Evolutionary conservation across 2,888 invertebrate genomes (phyloP).

Genomic region (Phaonia tiefii): DNA sequence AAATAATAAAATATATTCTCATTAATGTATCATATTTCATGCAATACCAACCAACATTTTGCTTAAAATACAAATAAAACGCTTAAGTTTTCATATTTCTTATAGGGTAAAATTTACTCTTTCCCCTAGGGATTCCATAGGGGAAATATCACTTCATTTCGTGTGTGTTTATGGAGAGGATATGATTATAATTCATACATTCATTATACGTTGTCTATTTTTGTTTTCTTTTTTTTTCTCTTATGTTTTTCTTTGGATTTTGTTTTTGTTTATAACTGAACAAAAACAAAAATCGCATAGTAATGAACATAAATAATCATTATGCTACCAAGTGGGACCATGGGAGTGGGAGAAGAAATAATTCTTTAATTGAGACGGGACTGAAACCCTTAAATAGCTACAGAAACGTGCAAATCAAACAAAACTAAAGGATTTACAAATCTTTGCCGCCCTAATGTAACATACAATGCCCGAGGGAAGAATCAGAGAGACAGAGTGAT

Average conservation of each 20-base stretch:
- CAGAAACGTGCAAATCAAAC: slow-evolving; percentile 55
- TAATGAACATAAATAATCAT: slow-evolving; percentile 66
- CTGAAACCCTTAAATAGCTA: slow-evolving; percentile 17
- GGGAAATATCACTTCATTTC: background rate
- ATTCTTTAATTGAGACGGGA: background rate
- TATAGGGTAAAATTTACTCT: background rate
- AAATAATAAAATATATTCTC: slow-evolving; percentile 43
- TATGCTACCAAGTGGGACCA: slow-evolving; percentile 42
- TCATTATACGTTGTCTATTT: slow-evolving; percentile 19
- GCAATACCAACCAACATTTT: slow-evolving; percentile 17
- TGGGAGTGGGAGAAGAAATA: slow-evolving; percentile 28
- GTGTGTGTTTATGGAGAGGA: background rate
- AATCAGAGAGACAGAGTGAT: too few species aligned
- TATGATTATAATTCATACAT: slow-evolving; percentile 9
- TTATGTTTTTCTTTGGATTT: background rate
- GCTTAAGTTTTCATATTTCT: slow-evolving; percentile 56
- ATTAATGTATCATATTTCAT: slow-evolving; percentile 45
- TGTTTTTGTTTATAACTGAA: slow-evolving; percentile 3
- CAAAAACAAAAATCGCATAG: background rate
- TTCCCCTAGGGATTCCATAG: background rate
- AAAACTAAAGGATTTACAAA: slow-evolving; percentile 39
- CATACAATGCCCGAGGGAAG: too few species aligned
- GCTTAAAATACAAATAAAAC: slow-evolving; percentile 46
- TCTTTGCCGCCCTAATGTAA: background rate
- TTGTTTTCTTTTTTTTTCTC: background rate